Evolutionary conservation across 53 echinoderm and acorn worm species (phyloP), one percentile per base, ranked within the genome.

Genomic region (Holothuria scabra): DNA sequence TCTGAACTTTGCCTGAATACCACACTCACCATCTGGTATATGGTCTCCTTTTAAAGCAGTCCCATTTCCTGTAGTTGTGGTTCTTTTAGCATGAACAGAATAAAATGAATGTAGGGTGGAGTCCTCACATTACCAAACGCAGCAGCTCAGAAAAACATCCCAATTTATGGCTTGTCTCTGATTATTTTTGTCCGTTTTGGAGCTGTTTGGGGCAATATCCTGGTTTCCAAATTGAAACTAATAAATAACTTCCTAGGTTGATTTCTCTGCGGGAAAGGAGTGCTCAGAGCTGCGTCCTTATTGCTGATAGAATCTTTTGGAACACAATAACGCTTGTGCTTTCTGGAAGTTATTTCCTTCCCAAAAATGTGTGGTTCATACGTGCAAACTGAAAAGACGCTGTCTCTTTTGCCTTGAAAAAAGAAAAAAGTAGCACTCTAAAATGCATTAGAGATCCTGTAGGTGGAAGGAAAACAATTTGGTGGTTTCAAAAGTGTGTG

Each of bases 201-300:
- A 72, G 72, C 72, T 72, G 72, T 72, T 72, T 72, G 72, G 72
- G 72, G 46, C 72, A 46, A 72, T 72, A 72, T 72, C 72, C 44
- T 72, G 72, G 72, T 72, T 72, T 72, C 72, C 72, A 72, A 72
- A 72, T 72, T 72, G 72, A 72, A 72, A 72, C 72, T 72, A 72
- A 72, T 72, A 72, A 72, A 72, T 72, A 72, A 72, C 72, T 72
- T 72, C 72, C 72, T 46, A 46, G 28, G 46, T 72, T 72, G 72
- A 72, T 72, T 72, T 72, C 72, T 72, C 72, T 72, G 72, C 72
- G 72, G 72, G 72, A 72, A 72, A 72, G 24, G 34, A 30, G 20
- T 72, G 72, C 72, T 41, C 34, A 72, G 72, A 72, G 72, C 44
- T 44, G 18, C 16, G 72, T 48, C 46, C 72, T 41, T 46, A 44